Evolutionary conservation across 2,797 vertebrate genomes (phyloP).

Genomic region (Limnodromus scolopaceus): DNA sequence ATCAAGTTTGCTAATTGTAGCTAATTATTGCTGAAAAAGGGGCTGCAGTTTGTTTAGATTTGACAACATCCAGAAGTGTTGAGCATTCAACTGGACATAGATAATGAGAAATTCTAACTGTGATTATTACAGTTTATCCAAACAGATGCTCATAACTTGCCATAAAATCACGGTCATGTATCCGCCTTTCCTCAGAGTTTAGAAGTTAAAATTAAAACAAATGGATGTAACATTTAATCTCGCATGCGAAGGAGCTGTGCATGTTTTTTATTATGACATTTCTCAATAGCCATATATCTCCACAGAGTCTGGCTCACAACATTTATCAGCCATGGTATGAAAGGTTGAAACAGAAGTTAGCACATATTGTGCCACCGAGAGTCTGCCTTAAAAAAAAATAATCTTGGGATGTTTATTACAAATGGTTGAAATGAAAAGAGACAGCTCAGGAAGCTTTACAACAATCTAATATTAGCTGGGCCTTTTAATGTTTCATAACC

Average conservation of each 20-base stretch:
- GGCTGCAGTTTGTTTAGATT: neutral
- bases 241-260: accelerated
- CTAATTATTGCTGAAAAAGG: neutral
- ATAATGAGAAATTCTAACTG: neutral
- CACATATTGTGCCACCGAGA: neutral
- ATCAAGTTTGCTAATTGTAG: neutral
- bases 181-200: neutral
- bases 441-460: neutral
- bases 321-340: neutral
- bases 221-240: neutral
- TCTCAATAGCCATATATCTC: neutral
- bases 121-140: neutral
- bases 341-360: neutral
- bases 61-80: neutral
- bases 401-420: neutral
- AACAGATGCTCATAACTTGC: neutral
- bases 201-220: neutral
- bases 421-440: neutral
- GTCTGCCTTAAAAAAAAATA: neutral
- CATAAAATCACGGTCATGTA: neutral
- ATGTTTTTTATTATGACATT: neutral
- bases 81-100: neutral
- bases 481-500: neutral
- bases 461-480: neutral
- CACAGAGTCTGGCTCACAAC: neutral